Base-by-base conservation (phyloP, 1,140 invertebrate genomes). In the Brachystomella parvula region DNA sequence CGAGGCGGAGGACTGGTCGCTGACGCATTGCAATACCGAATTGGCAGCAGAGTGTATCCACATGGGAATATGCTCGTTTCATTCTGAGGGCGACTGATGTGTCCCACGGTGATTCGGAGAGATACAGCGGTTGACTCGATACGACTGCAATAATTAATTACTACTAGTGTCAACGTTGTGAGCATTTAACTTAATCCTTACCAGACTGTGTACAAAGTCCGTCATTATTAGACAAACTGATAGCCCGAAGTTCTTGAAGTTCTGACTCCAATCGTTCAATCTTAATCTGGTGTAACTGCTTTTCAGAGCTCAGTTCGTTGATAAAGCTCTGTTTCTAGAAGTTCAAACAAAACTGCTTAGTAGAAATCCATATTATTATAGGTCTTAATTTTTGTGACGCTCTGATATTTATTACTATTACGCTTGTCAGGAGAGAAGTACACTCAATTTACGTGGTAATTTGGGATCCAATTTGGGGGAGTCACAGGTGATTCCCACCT, bases 61-160 rank as follows among this genome's bases (percentile, higher is more conserved):
- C 47, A 30, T 49, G 49, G 3, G 68, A 65, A 32, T 70, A 73
- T 24, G 58, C 68, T 29, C 71, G 59, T 63, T 73, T 73, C 2
- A 73, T 62, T 6, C 47, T 39, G 3, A 53, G 56, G 1, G 68
- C 53, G 15, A 73, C 58, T 63, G 60, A n/a, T 1, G 71, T 68
- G 47, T 73, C 71, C 71, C 71, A 73, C 53, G 71, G 71, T 1
- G 71, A 73, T 58, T 70, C 71, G 35, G 61, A 66, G 9, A 73
- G 60, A 30, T 73, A 73, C 35, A 73, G 31, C 1, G 71, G 71
- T 49, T 73, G 68, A 33, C 58, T 73, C n/a, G 71, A 67, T 35
- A 73, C 60, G 21, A 73, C 71, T 73, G 49, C 3, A 63, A 56
- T 19, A 2, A 61, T 56, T 12, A 39, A 62, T 62, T 62, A 35